phyloP scores from a whole-genome alignment of 1,140 invertebrate genomes.

The Heterodera schachtii region DNA sequence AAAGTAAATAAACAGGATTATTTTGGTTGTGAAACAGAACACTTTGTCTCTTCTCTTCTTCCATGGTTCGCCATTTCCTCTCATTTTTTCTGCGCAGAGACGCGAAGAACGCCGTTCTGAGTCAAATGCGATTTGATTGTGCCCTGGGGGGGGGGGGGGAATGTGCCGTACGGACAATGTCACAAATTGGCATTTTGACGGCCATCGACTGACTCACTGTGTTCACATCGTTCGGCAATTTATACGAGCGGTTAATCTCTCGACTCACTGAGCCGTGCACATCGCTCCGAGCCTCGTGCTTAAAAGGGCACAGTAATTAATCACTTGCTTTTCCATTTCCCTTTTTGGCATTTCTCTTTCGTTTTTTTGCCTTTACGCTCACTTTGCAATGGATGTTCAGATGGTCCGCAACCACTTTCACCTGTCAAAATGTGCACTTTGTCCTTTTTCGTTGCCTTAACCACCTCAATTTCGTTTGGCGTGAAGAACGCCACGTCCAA shows the following conservation, averaged over 20 bases:
- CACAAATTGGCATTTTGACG: too few relatives aligned
- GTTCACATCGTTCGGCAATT: constrained; percentile 35
- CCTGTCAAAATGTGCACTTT: constrained; percentile 24
- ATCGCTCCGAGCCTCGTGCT: constrained; percentile 60
- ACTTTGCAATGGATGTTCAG: constrained; percentile 58
- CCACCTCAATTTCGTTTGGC: constrained; percentile 63
- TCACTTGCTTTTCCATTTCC: too few relatives aligned
- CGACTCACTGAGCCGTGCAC: constrained; percentile 59
- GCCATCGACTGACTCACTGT: neutral
- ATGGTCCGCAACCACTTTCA: constrained; percentile 59
- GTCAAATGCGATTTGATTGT: constrained; percentile 33
- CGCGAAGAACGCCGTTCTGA: constrained; percentile 24
- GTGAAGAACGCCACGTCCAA: constrained; percentile 61
- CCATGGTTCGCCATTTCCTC: neutral
- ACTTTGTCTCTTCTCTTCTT: neutral
- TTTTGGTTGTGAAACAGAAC: neutral
- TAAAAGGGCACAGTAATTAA: neutral
- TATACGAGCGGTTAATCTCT: constrained; percentile 62
- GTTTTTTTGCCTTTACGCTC: too few relatives aligned
- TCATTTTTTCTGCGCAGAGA: constrained; percentile 27
- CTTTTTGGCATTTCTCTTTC: too few relatives aligned
- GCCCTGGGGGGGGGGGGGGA: constrained; percentile 38
- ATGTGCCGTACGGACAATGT: neutral
- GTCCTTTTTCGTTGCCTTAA: neutral
- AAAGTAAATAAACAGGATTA: too few relatives aligned